Evolutionary conservation across 2,113 vertebrate genomes (phyloP).

Genomic region (Pseudorasbora parva): DNA sequence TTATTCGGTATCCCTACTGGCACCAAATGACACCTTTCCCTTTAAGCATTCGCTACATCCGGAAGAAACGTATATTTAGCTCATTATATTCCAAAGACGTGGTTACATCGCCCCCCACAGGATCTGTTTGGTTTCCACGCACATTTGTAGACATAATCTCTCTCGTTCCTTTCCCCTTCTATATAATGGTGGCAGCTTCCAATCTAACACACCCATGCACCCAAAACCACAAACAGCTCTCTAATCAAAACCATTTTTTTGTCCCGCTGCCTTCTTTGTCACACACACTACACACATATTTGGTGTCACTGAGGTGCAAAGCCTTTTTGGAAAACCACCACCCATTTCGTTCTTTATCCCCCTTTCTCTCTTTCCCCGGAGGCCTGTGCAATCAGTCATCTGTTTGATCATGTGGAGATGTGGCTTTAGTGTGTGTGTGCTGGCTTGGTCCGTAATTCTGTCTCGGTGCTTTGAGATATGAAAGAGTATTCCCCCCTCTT

Average conservation of each 20-base stretch:
- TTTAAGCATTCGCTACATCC: not conserved
- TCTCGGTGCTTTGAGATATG: constrained; percentile 33
- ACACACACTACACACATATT: constrained; percentile 20
- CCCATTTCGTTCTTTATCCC: not conserved
- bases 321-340: constrained; percentile 22
- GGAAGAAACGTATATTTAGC: not conserved
- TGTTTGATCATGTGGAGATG: constrained; percentile 30
- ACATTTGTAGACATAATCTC: not conserved
- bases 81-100: not conserved
- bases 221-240: constrained; percentile 43
- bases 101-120: constrained; percentile 17
- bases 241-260: constrained; percentile 32
- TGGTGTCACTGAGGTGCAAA: constrained; percentile 26
- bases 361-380: not conserved
- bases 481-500: constrained; percentile 9
- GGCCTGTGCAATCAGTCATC: constrained; percentile 37
- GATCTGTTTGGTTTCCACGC: not conserved
- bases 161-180: not conserved
- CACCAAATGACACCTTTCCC: not conserved
- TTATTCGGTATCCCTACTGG: not conserved
- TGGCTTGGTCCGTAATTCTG: constrained; percentile 17
- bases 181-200: constrained; percentile 2
- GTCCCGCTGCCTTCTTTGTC: constrained; percentile 17
- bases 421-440: constrained; percentile 16
- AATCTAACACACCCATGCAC: constrained; percentile 30